Evolutionary conservation across 2,113 vertebrate genomes (phyloP).

Genomic region (Catharus fuscescens): DNA sequence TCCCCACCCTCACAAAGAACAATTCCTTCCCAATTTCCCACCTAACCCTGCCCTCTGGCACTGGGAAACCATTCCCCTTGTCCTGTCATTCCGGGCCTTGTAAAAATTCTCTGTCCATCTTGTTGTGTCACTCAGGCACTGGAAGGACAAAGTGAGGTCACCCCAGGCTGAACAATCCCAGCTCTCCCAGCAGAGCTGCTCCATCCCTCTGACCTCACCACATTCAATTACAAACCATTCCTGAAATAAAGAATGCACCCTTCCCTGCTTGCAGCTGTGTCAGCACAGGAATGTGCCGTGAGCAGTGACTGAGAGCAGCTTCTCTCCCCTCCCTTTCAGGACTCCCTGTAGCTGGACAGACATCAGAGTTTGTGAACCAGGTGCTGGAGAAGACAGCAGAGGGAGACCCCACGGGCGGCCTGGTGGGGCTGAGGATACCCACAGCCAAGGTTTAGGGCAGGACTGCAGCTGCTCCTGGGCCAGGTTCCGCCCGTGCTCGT

Average conservation of each 20-base stretch:
- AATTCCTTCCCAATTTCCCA: not conserved
- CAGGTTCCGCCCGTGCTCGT: slow-evolving; percentile 58
- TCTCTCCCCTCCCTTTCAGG: slow-evolving; percentile 69
- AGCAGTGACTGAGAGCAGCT: not conserved
- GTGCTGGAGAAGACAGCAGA: slow-evolving; percentile 96
- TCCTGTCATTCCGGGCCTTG: not conserved
- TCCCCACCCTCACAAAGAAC: rapidly evolving
- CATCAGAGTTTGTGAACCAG: slow-evolving; percentile 98
- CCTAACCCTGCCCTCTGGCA: not conserved
- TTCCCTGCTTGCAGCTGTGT: not conserved
- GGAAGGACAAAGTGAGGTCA: rapidly evolving
- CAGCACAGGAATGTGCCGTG: not conserved
- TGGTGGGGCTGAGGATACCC: slow-evolving; percentile 93
- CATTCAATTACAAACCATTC: not conserved
- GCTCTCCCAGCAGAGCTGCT: not conserved
- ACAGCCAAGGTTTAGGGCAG: slow-evolving; percentile 87
- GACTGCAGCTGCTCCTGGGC: slow-evolving; percentile 37
- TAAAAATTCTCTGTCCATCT: not conserved
- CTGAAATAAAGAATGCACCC: not conserved
- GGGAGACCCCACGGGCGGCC: slow-evolving; percentile 95
- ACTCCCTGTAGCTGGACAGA: slow-evolving; percentile 92
- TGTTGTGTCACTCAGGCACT: not conserved
- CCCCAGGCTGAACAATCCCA: not conserved
- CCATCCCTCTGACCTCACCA: not conserved
- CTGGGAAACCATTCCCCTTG: not conserved